Percentiles rank a stretch among this genome's conserved stretches.
These are phyloP conservation scores for Drosophila watanabei DNA, from an alignment of 1,140 invertebrate species.

Conservation along the genomic window DNA sequence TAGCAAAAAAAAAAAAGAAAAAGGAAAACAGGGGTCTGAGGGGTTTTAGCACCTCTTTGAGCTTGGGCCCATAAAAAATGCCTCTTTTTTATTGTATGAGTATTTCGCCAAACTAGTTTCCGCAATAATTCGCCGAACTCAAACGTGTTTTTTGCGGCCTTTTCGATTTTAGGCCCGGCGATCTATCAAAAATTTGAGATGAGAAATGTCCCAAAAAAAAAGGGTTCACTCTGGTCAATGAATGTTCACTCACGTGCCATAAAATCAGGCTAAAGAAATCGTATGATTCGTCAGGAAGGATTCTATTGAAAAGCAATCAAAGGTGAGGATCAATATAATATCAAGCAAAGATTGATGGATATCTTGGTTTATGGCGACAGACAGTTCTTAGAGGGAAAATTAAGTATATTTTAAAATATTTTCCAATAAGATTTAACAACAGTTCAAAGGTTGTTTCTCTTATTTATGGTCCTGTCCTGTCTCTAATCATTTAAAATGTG, in stretches of 20 bases:
- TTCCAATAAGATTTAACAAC: not conserved
- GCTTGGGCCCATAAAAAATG: conserved; percentile 42
- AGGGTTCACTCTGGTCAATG: conserved; percentile 38
- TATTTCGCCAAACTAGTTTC: conserved; percentile 65
- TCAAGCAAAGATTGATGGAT: conserved; percentile 30
- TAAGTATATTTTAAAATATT: not conserved
- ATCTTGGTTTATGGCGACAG: not conserved
- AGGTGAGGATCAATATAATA: not conserved
- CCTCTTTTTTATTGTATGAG: conserved; percentile 24
- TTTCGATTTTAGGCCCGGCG: conserved; percentile 33
- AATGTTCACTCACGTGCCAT: conserved; percentile 60
- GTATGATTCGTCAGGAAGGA: conserved; percentile 10
- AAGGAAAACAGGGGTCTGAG: conserved; percentile 9
- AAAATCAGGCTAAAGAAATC: conserved; percentile 17
- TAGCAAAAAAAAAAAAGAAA: not conserved
- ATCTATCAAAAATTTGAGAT: conserved; percentile 75
- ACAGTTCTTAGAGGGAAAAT: not conserved
- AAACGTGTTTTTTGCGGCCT: conserved; percentile 18
- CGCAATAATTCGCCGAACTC: conserved; percentile 63
- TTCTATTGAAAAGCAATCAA: conserved; percentile 33
- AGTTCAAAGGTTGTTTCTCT: not conserved
- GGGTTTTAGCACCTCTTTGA: conserved; percentile 69
- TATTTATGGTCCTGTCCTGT: not conserved
- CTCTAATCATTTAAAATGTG: not conserved
- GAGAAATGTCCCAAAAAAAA: conserved; percentile 34